A percentile compares a stretch with the other conserved stretches of the same genome.
Conservation (phyloP, 1,140 invertebrate species). For the Drosophila albomicans region DNA sequence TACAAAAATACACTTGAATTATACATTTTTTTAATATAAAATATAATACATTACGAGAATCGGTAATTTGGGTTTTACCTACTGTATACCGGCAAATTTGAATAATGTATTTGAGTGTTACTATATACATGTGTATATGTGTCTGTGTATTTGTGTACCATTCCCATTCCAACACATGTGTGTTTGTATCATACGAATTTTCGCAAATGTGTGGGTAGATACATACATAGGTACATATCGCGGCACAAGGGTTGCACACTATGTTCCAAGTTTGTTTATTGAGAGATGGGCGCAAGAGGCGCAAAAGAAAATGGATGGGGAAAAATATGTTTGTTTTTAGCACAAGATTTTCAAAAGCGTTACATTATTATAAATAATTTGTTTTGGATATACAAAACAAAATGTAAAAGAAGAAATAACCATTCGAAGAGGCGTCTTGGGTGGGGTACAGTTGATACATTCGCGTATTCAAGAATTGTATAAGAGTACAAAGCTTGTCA, state of each 20-base stretch:
- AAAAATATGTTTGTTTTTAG: constrained; percentile 1
- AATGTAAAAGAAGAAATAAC: neutral
- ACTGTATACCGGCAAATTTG: constrained; percentile 22
- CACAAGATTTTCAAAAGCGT: constrained; percentile 1
- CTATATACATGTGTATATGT: neutral
- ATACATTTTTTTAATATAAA: neutral
- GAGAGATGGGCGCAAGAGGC: constrained; percentile 5
- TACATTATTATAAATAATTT: constrained; percentile 14
- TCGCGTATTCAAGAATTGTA: neutral
- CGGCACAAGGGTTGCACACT: constrained; percentile 15
- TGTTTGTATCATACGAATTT: neutral
- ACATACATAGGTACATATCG: constrained; percentile 9
- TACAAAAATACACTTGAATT: neutral
- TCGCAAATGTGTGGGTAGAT: constrained; percentile 1
- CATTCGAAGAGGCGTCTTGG: neutral
- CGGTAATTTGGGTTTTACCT: neutral
- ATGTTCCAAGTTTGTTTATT: constrained; percentile 10
- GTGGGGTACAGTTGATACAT: constrained; percentile 12
- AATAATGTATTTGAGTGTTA: constrained; percentile 18
- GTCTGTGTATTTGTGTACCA: constrained; percentile 13
- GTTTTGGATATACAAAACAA: constrained; percentile 2
- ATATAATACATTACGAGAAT: neutral
- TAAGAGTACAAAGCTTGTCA: constrained; percentile 7
- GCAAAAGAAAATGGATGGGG: constrained; percentile 3
- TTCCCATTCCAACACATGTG: constrained; percentile 3